Evolutionary conservation across 2,113 vertebrate genomes (phyloP).

Genomic region (Bufo gargarizans): DNA sequence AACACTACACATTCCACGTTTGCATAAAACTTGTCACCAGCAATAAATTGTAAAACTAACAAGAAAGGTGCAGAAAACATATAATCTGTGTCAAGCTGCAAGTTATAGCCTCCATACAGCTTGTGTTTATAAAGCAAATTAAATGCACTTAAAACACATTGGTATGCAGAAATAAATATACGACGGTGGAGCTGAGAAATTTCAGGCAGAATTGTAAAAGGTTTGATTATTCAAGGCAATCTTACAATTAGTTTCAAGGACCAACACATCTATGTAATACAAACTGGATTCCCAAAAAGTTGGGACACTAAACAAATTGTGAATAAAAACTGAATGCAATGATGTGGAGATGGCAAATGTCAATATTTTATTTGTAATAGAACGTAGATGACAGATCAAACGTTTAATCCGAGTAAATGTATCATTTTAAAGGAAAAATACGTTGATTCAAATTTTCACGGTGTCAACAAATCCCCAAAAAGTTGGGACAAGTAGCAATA

Average conservation of each 20-base stretch:
- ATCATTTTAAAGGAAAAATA: no score
- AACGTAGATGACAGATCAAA: no score
- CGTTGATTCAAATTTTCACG: no score
- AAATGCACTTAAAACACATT: constrained; percentile 48
- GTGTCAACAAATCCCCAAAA: no score
- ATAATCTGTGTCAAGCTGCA: constrained; percentile 44
- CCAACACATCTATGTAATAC: not conserved
- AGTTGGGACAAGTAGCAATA: no score
- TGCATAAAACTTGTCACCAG: constrained; percentile 53
- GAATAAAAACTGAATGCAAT: no score
- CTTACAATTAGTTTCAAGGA: not conserved
- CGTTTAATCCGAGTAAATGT: no score
- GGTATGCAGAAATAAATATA: constrained; percentile 1
- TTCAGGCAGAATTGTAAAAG: not conserved
- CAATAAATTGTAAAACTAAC: constrained; percentile 58
- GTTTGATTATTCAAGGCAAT: not conserved
- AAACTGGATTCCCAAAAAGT: no score
- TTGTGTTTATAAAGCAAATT: constrained; percentile 47
- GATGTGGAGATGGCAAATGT: no score
- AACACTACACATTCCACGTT: constrained; percentile 55
- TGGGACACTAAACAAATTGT: no score
- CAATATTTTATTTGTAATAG: no score
- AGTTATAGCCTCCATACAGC: constrained; percentile 54
- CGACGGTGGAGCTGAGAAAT: not conserved
- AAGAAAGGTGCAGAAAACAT: constrained; percentile 48